Evolutionary conservation across 30 jellyfish, hydroid and myxozoan genomes (phyloP).

Genomic region (Cassiopea xamachana): DNA sequence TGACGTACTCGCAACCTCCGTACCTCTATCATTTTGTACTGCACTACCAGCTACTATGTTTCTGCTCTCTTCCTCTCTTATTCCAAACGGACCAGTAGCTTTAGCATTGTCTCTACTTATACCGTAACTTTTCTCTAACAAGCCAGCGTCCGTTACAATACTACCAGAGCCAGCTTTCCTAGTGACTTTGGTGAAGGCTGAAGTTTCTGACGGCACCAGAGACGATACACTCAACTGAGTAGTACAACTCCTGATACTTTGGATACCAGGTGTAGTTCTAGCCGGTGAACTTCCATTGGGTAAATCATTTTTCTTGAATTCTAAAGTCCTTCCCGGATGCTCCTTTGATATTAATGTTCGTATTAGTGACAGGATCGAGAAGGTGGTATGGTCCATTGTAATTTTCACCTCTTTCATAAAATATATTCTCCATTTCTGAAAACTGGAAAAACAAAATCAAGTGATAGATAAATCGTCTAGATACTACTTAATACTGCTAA

Average conservation of each 20-base stretch:
- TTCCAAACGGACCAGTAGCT: neutral
- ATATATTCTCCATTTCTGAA: slow-evolving; percentile 67
- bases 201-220: slow-evolving; percentile 37
- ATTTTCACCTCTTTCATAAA: slow-evolving; percentile 47
- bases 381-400: slow-evolving; percentile 32
- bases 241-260: neutral
- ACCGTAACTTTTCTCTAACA: neutral
- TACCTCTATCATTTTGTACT: too few relatives aligned
- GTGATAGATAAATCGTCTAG: neutral
- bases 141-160: neutral
- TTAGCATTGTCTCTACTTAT: neutral
- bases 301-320: neutral
- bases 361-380: slow-evolving; percentile 1
- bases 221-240: slow-evolving; percentile 15
- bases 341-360: slow-evolving; percentile 39
- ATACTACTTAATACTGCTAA: too few relatives aligned
- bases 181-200: slow-evolving; percentile 30
- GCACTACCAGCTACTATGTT: too few relatives aligned
- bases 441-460: slow-evolving; percentile 7
- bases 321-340: slow-evolving; percentile 29
- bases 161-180: neutral
- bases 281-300: neutral
- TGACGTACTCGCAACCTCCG: too few relatives aligned
- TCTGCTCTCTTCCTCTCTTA: neutral
- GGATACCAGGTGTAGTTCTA: neutral